phyloP scores from a whole-genome alignment of 2,113 vertebrate genomes.

The Poecile atricapillus region DNA sequence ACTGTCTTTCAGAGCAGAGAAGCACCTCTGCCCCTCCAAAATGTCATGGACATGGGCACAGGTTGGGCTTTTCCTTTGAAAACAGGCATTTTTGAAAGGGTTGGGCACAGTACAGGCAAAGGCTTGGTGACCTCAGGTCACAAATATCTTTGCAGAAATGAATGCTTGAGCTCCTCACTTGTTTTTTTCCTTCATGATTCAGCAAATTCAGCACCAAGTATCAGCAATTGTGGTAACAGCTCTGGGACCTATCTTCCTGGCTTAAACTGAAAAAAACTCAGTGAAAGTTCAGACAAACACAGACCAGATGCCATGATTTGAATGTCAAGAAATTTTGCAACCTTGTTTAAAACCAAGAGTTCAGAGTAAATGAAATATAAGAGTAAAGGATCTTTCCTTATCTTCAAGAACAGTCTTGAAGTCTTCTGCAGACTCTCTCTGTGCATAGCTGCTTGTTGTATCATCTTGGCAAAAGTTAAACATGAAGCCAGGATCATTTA shows the following conservation, averaged over 20 bases:
- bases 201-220: not conserved
- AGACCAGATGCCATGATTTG: not conserved
- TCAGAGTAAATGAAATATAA: not conserved
- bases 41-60: not conserved
- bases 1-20: not conserved
- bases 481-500: not conserved
- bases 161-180: not conserved
- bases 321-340: not conserved
- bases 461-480: not conserved
- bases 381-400: not conserved
- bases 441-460: not conserved
- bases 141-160: not conserved
- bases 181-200: not conserved
- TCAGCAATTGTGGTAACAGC: not conserved
- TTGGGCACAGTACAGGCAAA: not conserved
- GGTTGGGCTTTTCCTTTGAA: not conserved
- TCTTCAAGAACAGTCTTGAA: not conserved
- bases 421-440: not conserved
- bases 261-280: not conserved
- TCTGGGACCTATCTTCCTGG: not conserved
- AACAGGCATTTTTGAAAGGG: not conserved
- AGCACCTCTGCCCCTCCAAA: not conserved
- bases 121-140: not conserved
- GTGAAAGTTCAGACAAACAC: slow-evolving; percentile 8
- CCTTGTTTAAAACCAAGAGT: not conserved